Conservation (phyloP, 2,113 vertebrate genomes). For the Thamnophis sirtalis region DNA sequence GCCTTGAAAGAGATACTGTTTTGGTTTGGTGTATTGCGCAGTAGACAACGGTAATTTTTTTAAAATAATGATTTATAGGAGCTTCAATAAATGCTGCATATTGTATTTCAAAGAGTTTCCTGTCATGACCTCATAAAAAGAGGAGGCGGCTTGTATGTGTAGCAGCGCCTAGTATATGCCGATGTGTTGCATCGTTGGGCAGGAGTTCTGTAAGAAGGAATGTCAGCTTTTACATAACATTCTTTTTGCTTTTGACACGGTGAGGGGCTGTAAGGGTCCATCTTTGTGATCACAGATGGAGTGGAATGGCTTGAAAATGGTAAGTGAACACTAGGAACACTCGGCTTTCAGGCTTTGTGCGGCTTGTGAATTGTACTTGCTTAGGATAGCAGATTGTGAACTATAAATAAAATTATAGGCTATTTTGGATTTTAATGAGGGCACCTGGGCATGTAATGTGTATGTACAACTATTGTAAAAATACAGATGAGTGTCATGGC, state of each 20-base stretch:
- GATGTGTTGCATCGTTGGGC: conserved; percentile 92
- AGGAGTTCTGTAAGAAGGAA: conserved; percentile 96
- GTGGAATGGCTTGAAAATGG: conserved; percentile 99
- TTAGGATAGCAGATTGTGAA: conserved; percentile 51
- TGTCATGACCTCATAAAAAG: conserved; percentile 96
- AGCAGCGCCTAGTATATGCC: conserved; percentile 87
- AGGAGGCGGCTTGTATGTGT: conserved; percentile 93
- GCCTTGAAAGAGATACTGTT: conserved; percentile 57
- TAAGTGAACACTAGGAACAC: conserved; percentile 81
- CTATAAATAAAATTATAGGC: conserved; percentile 57
- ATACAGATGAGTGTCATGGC: conserved; percentile 61
- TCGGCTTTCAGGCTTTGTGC: conserved; percentile 55
- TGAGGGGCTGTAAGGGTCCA: conserved; percentile 80
- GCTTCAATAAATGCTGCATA: conserved; percentile 85
- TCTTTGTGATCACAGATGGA: conserved; percentile 96
- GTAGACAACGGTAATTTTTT: conserved; percentile 71
- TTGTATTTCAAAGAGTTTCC: conserved; percentile 87
- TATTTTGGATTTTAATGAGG: conserved; percentile 35
- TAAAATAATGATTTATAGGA: conserved; percentile 82
- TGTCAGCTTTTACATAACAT: conserved; percentile 89
- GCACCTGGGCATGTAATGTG: conserved; percentile 49
- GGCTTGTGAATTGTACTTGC: conserved; percentile 54
- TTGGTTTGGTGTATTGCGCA: conserved; percentile 72
- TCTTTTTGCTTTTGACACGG: conserved; percentile 84
- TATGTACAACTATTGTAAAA: conserved; percentile 53